A percentile compares a stretch with the other conserved stretches of the same genome.
These are phyloP conservation scores for Macroteleia sp. DNA, from an alignment of 2,888 invertebrate species.

Conservation along the genomic window DNA sequence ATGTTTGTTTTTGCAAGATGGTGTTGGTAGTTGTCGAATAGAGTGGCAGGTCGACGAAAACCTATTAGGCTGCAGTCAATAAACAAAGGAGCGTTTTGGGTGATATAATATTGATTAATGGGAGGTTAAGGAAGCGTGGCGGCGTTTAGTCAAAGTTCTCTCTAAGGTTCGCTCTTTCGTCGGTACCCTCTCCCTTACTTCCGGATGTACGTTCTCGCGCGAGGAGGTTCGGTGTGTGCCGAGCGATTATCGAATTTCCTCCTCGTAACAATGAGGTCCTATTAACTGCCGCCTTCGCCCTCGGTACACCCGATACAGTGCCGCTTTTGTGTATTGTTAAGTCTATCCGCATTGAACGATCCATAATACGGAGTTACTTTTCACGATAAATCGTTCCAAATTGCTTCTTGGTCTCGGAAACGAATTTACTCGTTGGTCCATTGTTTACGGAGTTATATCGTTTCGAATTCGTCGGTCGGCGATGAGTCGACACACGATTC, in stretches of 20 bases:
- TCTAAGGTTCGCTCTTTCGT: slow-evolving; percentile 75
- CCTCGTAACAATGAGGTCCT: slow-evolving; percentile 84
- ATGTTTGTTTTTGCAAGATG: slow-evolving; percentile 60
- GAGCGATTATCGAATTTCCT: slow-evolving; percentile 84
- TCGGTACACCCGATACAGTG: slow-evolving; percentile 76
- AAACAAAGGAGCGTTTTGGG: slow-evolving; percentile 84
- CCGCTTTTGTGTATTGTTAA: slow-evolving; percentile 83
- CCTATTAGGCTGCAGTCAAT: slow-evolving; percentile 83
- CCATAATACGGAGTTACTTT: slow-evolving; percentile 81
- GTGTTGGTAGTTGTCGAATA: slow-evolving; percentile 62
- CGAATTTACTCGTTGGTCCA: slow-evolving; percentile 58
- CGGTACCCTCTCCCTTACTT: slow-evolving; percentile 64
- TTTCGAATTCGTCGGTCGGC: slow-evolving; percentile 6
- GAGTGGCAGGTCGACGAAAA: slow-evolving; percentile 77
- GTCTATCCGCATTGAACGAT: slow-evolving; percentile 83
- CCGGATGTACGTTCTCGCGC: slow-evolving; percentile 70
- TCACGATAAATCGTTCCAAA: slow-evolving; percentile 80
- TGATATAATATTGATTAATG: slow-evolving; percentile 85
- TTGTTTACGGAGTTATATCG: slow-evolving; percentile 44
- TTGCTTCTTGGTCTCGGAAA: slow-evolving; percentile 72
- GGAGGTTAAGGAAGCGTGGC: slow-evolving; percentile 84
- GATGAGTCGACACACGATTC: slow-evolving; percentile 12
- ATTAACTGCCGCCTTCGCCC: slow-evolving; percentile 82
- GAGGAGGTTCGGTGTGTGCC: slow-evolving; percentile 79
- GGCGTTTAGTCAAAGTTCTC: slow-evolving; percentile 84